These are phyloP conservation scores for Protonibea diacanthus DNA, from an alignment of 2,797 vertebrate species.

Conservation along the genomic window DNA sequence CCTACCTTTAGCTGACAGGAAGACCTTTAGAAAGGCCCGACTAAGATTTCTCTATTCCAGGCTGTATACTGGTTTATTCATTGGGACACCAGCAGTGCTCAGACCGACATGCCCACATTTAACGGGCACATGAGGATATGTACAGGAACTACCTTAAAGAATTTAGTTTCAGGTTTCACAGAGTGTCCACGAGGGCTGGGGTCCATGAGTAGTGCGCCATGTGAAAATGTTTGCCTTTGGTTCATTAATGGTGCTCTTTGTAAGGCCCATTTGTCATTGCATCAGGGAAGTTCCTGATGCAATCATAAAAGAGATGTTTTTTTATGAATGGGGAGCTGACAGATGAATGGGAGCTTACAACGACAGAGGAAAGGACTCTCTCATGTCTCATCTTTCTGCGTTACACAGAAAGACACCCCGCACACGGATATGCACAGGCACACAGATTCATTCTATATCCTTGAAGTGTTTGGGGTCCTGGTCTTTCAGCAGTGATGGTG, in stretches of 20 bases:
- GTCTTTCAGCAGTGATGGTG: conserved; percentile 67
- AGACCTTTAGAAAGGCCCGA: conserved; percentile 27
- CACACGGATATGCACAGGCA: conserved; percentile 33
- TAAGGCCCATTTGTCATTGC: conserved; percentile 73
- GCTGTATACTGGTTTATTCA: conserved; percentile 50
- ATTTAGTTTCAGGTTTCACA: conserved; percentile 58
- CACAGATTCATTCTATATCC: conserved; percentile 66
- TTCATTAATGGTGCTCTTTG: conserved; percentile 76
- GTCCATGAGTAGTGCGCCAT: conserved; percentile 48
- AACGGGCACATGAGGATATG: neutral
- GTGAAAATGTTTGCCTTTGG: conserved; percentile 62
- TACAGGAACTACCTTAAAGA: conserved; percentile 29
- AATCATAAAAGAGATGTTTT: conserved; percentile 81
- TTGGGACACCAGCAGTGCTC: conserved; percentile 1
- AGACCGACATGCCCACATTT: conserved; percentile 13
- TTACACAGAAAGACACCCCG: conserved; percentile 43
- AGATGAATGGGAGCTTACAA: conserved; percentile 75
- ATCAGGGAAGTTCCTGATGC: conserved; percentile 75
- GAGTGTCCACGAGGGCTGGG: conserved; percentile 49
- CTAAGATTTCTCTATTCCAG: conserved; percentile 20
- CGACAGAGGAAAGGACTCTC: conserved; percentile 67
- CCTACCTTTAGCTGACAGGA: conserved; percentile 45
- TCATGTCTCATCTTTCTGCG: conserved; percentile 70
- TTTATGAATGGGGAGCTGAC: conserved; percentile 80
- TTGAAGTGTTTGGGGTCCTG: conserved; percentile 64